A percentile compares a stretch with the other conserved stretches of the same genome.
Evolutionary conservation across 2,888 invertebrate genomes (phyloP).

Genomic region (Ischnus inquisitorius): DNA sequence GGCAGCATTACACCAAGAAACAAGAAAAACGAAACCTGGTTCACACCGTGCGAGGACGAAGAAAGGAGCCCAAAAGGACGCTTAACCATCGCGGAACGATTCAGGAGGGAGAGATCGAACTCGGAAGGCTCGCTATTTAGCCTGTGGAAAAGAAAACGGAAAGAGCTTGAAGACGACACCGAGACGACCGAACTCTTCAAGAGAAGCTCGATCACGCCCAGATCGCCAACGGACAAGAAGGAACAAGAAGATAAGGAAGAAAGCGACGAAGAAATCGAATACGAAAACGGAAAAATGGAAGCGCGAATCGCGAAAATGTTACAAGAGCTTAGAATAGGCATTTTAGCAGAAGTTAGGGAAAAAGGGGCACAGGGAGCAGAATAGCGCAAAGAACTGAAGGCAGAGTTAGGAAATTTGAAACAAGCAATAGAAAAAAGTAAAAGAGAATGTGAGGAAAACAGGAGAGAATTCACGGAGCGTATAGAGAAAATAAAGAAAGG

Average conservation of each 20-base stretch:
- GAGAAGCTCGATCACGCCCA: background rate
- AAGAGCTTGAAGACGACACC: background rate
- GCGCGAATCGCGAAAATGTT: too few species aligned
- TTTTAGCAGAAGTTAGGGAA: background rate
- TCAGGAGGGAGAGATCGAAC: background rate
- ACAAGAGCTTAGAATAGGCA: background rate
- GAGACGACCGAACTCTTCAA: background rate
- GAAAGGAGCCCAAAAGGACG: background rate
- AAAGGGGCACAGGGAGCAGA: background rate
- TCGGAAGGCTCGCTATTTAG: background rate
- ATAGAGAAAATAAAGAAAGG: background rate
- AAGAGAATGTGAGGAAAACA: background rate
- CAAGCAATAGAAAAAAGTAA: background rate
- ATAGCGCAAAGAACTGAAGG: background rate
- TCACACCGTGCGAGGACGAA: background rate
- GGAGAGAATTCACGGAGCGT: background rate
- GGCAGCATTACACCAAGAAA: too few species aligned
- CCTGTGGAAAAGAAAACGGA: background rate
- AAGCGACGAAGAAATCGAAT: background rate
- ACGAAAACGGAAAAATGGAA: background rate
- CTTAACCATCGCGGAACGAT: conserved; percentile 1
- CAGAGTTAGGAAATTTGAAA: background rate
- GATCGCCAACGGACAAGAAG: background rate
- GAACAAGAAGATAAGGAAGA: background rate
- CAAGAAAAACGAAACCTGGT: too few species aligned